A percentile compares a stretch with the other conserved stretches of the same genome.
Evolutionary conservation across 2,797 vertebrate genomes (phyloP).

Genomic region (Mus minutoides): DNA sequence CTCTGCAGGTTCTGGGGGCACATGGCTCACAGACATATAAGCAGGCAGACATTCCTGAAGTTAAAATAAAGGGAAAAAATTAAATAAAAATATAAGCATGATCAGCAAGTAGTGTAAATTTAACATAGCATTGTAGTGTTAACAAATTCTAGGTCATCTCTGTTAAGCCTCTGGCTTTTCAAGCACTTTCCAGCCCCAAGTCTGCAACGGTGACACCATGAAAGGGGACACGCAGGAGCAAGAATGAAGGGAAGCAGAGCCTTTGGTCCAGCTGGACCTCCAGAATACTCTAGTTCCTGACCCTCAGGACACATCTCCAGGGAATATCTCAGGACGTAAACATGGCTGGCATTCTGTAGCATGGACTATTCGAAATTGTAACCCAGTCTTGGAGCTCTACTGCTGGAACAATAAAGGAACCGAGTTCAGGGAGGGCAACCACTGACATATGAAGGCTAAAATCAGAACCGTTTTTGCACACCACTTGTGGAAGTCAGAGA

Average conservation of each 20-base stretch:
- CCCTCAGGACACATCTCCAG: background rate
- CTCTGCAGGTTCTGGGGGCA: background rate
- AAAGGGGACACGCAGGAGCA: background rate
- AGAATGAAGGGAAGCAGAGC: background rate
- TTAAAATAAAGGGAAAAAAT: background rate
- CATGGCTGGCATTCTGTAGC: background rate
- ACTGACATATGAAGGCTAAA: background rate
- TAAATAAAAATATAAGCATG: background rate
- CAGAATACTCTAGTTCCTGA: background rate
- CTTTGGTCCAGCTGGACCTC: background rate
- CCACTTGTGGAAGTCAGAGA: background rate
- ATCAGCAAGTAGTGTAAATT: background rate
- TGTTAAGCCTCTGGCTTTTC: no score
- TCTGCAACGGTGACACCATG: rapidly evolving
- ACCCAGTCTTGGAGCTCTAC: background rate
- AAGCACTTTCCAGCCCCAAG: background rate
- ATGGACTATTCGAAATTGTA: background rate
- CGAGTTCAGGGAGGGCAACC: background rate
- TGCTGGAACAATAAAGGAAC: background rate
- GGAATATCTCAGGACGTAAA: no score
- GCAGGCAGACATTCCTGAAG: background rate
- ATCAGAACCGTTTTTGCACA: background rate
- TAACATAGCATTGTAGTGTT: background rate
- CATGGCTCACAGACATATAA: background rate
- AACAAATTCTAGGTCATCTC: background rate